Evolutionary conservation across 2,888 invertebrate genomes (phyloP), one percentile per base, ranked within the genome.

Genomic region (Ischnus inquisitorius): DNA sequence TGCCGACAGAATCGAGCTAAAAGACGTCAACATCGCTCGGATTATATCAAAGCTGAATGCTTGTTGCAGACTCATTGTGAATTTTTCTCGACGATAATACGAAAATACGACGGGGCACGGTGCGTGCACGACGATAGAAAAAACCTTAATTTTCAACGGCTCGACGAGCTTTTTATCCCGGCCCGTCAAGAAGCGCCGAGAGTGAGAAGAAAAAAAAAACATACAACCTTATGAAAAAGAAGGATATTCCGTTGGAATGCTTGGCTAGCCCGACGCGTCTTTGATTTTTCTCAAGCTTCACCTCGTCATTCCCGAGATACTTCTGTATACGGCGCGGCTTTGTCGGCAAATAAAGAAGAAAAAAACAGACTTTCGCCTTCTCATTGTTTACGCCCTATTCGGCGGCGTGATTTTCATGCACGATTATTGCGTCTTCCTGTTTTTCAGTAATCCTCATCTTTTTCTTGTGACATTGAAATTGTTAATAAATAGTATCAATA

Each of bases 301-400:
- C 34, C 34, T 0, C 34, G 46, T 46, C 46, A 46, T n/a, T 46
- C 46, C 1, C 46, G 46, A 12, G 46, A 46, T 46, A 46, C 8
- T 3, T 25, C 51, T 14, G 14, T 48, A 19, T 28, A 48, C 25
- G 34, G 16, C 28, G 4, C 8, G 71, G 64, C 86, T 77, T 87
- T 83, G 79, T 76, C 46, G n/a, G 46, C 12, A 46, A 12, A 3
- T 46, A 46, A n/a, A 46, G 3, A 39, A 39, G 8, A 46, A 14
- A n/a, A 46, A 46, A 46, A 46, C 12, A n/a, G 0, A 46, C 12
- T 46, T 46, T n/a, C 46, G 46, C 46, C n/a, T 3, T 46, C 14
- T 46, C n/a, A 46, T 46, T 46, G n/a, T 46, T 46, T 10, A 14
- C 46, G 12, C 14, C 46, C n/a, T 12, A 46, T 46, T 46, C 46